Conservation (phyloP, 92 coral and sea anemone species). For the Phenganax marumi region DNA sequence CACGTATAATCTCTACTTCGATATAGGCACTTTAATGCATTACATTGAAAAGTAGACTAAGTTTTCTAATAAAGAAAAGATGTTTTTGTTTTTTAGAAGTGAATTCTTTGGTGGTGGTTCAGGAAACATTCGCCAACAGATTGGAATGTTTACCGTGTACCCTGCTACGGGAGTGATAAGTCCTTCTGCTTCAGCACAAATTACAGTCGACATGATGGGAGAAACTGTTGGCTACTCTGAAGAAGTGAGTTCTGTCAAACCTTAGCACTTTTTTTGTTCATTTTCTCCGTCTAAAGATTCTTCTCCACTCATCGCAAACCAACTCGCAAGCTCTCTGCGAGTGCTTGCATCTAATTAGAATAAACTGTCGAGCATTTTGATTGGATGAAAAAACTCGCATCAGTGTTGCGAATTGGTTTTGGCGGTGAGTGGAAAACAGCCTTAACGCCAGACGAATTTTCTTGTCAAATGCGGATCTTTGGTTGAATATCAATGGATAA, state of each 20-base stretch:
- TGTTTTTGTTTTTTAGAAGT: slow-evolving; percentile 22
- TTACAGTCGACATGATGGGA: slow-evolving; percentile 91
- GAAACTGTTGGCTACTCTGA: slow-evolving; percentile 81
- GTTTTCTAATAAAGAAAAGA: not conserved
- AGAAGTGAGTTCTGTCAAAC: slow-evolving; percentile 63
- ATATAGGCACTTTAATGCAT: not conserved
- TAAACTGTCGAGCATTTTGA: no score
- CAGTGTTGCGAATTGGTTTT: no score
- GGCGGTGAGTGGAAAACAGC: no score
- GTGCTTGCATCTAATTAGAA: no score
- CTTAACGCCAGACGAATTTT: no score
- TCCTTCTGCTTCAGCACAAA: slow-evolving; percentile 69
- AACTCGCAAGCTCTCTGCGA: not conserved
- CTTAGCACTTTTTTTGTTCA: not conserved
- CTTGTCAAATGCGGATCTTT: no score
- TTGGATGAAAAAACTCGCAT: no score
- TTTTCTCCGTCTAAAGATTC: no score
- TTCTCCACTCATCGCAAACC: not conserved
- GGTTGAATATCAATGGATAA: no score
- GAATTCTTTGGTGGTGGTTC: slow-evolving; percentile 59
- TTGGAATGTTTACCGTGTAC: slow-evolving; percentile 94
- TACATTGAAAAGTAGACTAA: not conserved
- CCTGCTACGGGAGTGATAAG: slow-evolving; percentile 93
- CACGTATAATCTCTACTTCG: no score
- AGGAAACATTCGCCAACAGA: slow-evolving; percentile 91